phyloP scores from a whole-genome alignment of 2,888 invertebrate species.

The Anticlea derivata region DNA sequence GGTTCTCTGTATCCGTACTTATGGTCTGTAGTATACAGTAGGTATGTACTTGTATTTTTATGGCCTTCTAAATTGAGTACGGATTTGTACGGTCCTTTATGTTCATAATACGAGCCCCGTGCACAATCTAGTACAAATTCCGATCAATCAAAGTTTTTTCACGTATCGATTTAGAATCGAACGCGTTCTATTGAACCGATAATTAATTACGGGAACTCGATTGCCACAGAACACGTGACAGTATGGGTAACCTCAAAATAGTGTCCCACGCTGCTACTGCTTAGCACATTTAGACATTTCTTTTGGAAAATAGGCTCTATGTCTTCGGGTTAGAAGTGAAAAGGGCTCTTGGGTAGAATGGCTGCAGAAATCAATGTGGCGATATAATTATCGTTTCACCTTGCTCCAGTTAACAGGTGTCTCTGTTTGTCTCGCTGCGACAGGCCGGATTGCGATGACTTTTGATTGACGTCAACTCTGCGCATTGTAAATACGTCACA shows the following conservation, averaged over 20 bases:
- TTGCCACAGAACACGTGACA: constrained; percentile 25
- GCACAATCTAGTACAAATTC: constrained; percentile 48
- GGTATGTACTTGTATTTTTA: too few species aligned
- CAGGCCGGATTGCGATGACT: constrained; percentile 36
- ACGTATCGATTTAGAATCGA: constrained; percentile 56
- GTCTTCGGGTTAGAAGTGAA: constrained; percentile 34
- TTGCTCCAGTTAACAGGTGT: constrained; percentile 66
- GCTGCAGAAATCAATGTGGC: constrained; percentile 53
- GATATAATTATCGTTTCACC: constrained; percentile 69
- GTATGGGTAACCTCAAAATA: constrained; percentile 60
- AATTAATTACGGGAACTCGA: constrained; percentile 63
- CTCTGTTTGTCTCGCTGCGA: constrained; percentile 34
- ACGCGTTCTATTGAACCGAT: constrained; percentile 56
- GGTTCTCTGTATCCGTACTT: too few species aligned
- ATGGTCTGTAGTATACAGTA: too few species aligned
- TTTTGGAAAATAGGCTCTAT: constrained; percentile 43
- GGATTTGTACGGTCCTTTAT: constrained; percentile 1
- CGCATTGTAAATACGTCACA: constrained; percentile 10
- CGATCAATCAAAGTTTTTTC: constrained; percentile 53
- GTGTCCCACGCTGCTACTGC: constrained; percentile 65
- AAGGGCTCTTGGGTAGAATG: constrained; percentile 28
- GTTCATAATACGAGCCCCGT: constrained; percentile 23
- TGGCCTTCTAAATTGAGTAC: too few species aligned
- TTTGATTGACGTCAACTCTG: constrained; percentile 21
- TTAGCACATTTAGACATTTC: constrained; percentile 8